phyloP scores from a whole-genome alignment of 2,113 vertebrate genomes.

The Tylochromis polylepis region DNA sequence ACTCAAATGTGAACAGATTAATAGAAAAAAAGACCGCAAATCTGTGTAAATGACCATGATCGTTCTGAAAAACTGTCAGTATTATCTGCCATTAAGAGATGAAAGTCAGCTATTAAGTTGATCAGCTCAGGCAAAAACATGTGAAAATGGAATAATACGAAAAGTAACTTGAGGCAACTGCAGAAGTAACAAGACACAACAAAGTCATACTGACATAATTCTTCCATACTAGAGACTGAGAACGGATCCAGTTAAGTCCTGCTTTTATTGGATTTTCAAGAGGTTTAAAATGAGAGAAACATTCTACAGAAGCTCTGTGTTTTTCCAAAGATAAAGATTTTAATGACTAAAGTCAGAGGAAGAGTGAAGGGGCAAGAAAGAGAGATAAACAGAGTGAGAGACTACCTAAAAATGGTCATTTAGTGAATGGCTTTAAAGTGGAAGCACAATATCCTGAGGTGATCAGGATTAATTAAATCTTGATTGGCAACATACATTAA shows the following conservation, averaged over 20 bases:
- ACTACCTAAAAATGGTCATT: constrained; percentile 32
- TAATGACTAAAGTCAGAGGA: constrained; percentile 11
- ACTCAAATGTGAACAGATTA: neutral
- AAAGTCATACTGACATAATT: neutral
- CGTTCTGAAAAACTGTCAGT: neutral
- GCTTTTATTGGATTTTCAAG: constrained; percentile 2
- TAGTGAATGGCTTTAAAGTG: constrained; percentile 18
- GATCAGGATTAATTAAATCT: constrained; percentile 50
- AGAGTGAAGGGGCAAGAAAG: neutral
- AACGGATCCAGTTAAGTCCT: neutral
- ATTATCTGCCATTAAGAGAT: neutral
- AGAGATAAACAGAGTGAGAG: neutral
- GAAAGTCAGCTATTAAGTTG: neutral
- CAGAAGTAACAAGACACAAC: neutral
- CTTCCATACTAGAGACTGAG: neutral
- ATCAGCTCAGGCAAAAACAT: neutral
- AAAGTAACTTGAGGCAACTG: neutral
- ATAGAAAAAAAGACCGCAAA: neutral
- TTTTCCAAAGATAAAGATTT: constrained; percentile 34
- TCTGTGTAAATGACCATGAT: neutral
- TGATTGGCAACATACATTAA: neutral
- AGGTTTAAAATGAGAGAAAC: constrained; percentile 20
- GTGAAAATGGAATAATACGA: neutral
- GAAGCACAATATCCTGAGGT: constrained; percentile 19
- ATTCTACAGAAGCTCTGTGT: constrained; percentile 8